These are phyloP conservation scores for Parus major DNA, from an alignment of 2,113 vertebrate species.

Conservation along the genomic window DNA sequence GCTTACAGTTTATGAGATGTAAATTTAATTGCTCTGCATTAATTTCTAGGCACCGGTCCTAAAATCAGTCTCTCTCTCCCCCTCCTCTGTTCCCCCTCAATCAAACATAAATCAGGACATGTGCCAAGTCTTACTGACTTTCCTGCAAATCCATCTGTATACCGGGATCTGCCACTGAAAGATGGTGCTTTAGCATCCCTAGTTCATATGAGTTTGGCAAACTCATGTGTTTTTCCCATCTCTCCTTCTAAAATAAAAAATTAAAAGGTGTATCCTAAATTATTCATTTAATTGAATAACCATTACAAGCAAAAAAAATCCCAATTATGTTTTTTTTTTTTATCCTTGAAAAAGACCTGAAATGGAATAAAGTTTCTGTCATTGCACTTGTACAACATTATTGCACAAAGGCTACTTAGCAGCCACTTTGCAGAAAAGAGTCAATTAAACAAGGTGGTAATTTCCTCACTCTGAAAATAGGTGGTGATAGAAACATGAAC, in stretches of 20 bases:
- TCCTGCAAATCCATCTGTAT: conserved; percentile 55
- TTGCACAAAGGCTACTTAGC: not conserved
- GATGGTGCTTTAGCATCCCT: conserved; percentile 35
- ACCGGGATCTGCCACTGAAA: conserved; percentile 51
- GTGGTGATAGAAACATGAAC: not conserved
- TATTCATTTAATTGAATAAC: not conserved
- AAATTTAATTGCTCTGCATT: conserved; percentile 71
- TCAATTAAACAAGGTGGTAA: not conserved
- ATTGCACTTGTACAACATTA: not conserved
- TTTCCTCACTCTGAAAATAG: not conserved
- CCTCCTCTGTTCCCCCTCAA: conserved; percentile 43
- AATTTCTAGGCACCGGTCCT: conserved; percentile 64
- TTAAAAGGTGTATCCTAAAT: not conserved
- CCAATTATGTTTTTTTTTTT: not conserved
- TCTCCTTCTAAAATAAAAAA: not conserved
- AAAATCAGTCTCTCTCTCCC: conserved; percentile 56
- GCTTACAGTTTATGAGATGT: conserved; percentile 64
- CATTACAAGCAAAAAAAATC: not conserved
- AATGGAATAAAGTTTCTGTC: not conserved
- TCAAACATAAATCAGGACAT: conserved; percentile 60
- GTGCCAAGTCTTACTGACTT: conserved; percentile 59
- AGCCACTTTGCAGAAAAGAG: not conserved
- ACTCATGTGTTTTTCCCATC: not conserved
- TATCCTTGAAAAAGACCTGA: not conserved
- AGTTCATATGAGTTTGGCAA: conserved; percentile 1